A percentile compares a stretch with the other conserved stretches of the same genome.
Evolutionary conservation across 2,113 vertebrate genomes (phyloP).

Genomic region (Taurulus bubalis): DNA sequence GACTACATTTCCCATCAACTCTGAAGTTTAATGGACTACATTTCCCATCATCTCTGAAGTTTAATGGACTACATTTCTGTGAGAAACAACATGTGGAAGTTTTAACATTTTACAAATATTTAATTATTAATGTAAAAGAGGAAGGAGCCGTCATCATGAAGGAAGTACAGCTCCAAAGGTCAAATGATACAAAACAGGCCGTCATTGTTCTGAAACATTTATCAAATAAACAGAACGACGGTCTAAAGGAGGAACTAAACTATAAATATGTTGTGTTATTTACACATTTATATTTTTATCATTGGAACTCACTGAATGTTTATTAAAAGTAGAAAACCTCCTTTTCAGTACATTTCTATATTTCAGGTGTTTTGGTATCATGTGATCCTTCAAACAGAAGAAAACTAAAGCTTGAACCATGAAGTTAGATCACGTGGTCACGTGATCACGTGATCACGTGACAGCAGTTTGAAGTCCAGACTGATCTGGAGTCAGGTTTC

Average conservation of each 20-base stretch:
- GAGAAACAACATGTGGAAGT: no score
- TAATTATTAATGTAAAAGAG: neutral
- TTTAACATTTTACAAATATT: neutral
- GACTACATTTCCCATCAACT: no score
- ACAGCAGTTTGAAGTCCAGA: no score
- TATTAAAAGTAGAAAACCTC: neutral
- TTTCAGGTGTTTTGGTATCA: neutral
- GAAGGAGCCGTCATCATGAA: neutral
- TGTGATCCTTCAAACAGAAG: neutral
- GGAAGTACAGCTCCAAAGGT: neutral
- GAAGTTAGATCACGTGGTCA: neutral
- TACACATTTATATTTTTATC: neutral
- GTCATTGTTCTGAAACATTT: neutral
- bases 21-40: no score
- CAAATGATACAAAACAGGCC: neutral
- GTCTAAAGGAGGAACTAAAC: neutral
- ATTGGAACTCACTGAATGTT: neutral
- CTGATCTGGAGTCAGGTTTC: constrained; percentile 1
- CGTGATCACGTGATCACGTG: no score
- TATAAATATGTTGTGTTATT: neutral
- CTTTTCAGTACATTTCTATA: neutral
- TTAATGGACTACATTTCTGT: no score
- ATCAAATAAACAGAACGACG: neutral
- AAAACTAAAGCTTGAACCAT: neutral
- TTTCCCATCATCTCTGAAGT: no score